Evolutionary conservation across 2,888 invertebrate genomes (phyloP).

Genomic region (Achlya flavicornis): DNA sequence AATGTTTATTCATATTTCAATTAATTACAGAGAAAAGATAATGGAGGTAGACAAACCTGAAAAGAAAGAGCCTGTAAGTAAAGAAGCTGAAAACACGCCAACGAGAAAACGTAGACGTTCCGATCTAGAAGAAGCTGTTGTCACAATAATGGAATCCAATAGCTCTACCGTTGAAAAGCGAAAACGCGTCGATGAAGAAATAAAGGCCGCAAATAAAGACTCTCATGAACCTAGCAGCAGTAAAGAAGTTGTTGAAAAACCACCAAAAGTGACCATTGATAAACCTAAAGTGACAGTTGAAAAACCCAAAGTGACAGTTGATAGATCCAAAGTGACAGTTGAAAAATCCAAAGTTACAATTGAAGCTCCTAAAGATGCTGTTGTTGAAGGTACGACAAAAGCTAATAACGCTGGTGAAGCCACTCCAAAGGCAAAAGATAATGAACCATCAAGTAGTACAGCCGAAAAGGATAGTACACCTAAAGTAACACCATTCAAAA

Average conservation of each 20-base stretch:
- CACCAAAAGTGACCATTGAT: constrained; percentile 16
- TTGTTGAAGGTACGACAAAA: constrained; percentile 10
- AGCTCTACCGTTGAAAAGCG: constrained; percentile 48
- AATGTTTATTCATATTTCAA: not conserved
- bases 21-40: constrained; percentile 45
- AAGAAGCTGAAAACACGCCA: constrained; percentile 29
- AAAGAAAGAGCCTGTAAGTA: constrained; percentile 22
- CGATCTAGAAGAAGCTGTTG: constrained; percentile 59
- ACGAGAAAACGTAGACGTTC: constrained; percentile 70
- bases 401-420: constrained; percentile 17
- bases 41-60: constrained; percentile 41
- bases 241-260: constrained; percentile 27
- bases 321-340: not conserved
- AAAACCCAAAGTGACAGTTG: not conserved
- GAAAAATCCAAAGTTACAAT: not conserved
- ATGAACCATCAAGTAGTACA: constrained; percentile 35
- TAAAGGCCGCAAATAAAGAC: constrained; percentile 29
- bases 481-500: constrained; percentile 50
- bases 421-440: constrained; percentile 29
- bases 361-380: constrained; percentile 14
- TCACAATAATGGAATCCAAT: constrained; percentile 52
- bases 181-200: constrained; percentile 39
- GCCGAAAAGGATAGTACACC: constrained; percentile 33
- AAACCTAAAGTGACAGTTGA: constrained; percentile 22
- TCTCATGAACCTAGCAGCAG: constrained; percentile 27